phyloP scores from a whole-genome alignment of 2,113 vertebrate species.

The Beaufortia kweichowensis region DNA sequence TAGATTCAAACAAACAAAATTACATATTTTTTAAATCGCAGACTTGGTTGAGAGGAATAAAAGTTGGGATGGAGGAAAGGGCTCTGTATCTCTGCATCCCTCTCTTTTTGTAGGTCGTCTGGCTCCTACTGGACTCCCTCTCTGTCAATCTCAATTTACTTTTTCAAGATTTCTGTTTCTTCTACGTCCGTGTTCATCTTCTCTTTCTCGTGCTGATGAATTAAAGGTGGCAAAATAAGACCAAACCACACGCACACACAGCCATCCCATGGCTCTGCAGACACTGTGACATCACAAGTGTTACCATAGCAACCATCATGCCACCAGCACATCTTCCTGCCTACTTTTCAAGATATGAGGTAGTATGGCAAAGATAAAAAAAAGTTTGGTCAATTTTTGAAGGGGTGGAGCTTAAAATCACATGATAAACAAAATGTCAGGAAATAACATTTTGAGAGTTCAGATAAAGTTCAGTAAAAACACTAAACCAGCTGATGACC shows the following conservation, averaged over 20 bases:
- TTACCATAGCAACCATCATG: constrained; percentile 70
- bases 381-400: background rate
- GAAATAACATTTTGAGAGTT: too few species aligned
- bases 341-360: constrained; percentile 10
- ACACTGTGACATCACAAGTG: constrained; percentile 68
- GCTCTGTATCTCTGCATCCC: background rate
- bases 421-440: too few species aligned
- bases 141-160: background rate
- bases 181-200: background rate
- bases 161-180: background rate
- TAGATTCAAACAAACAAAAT: too few species aligned
- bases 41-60: too few species aligned
- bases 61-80: background rate
- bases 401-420: background rate
- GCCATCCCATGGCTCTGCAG: background rate
- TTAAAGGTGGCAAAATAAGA: constrained; percentile 68
- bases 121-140: constrained; percentile 7
- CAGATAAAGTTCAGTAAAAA: too few species aligned
- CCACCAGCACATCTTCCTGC: constrained; percentile 61
- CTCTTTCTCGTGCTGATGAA: constrained; percentile 48
- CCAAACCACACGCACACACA: constrained; percentile 21
- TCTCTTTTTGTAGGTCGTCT: background rate
- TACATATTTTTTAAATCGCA: too few species aligned
- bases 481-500: too few species aligned
- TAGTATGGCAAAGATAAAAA: background rate